phyloP scores from a whole-genome alignment of 2,797 vertebrate species.

The Fratercula arctica region DNA sequence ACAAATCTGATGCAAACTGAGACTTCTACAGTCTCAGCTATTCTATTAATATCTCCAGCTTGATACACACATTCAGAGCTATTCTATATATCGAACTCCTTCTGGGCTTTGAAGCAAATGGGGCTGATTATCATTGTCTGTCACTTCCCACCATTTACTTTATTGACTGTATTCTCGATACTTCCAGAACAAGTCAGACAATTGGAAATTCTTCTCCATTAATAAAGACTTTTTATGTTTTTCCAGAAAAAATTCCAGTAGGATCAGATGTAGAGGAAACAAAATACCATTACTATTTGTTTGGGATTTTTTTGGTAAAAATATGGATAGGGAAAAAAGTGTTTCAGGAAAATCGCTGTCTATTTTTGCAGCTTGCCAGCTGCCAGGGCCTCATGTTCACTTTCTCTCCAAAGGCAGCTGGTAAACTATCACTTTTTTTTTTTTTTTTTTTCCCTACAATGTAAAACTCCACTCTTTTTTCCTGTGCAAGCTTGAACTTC shows the following conservation, averaged over 20 bases:
- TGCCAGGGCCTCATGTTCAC: not conserved
- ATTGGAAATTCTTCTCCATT: not conserved
- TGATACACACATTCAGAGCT: not conserved
- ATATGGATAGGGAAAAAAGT: not conserved
- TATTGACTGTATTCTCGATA: not conserved
- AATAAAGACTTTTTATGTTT: not conserved
- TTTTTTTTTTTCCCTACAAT: not conserved
- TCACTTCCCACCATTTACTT: not conserved
- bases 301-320: not conserved
- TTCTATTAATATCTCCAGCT: not conserved
- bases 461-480: not conserved
- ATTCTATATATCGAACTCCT: not conserved
- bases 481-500: not conserved
- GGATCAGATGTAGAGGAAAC: not conserved
- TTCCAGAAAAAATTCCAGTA: not conserved
- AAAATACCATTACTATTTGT: not conserved
- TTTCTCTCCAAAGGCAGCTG: not conserved
- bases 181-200: not conserved
- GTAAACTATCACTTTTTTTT: not conserved
- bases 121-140: not conserved
- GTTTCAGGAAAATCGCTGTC: not conserved
- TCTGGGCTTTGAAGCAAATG: not conserved
- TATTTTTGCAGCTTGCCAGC: not conserved
- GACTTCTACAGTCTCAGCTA: not conserved
- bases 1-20: not conserved